These are phyloP conservation scores for Porites australiensis DNA, from an alignment of 64 coral and sea anemone genomes.

Conservation along the genomic window DNA sequence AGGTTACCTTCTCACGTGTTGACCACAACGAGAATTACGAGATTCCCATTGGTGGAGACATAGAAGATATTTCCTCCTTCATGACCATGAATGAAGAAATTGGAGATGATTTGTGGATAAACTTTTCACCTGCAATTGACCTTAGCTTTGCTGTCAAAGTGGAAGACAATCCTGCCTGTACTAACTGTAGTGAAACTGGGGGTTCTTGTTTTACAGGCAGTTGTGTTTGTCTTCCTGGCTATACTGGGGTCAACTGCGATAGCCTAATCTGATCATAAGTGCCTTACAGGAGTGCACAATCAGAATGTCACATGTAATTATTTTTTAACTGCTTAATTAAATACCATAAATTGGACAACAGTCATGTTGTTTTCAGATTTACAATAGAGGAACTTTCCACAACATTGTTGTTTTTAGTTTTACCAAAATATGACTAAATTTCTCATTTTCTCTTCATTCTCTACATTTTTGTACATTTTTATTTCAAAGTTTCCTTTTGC, in stretches of 20 bases:
- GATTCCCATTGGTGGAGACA: constrained; percentile 77
- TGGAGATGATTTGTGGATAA: constrained; percentile 88
- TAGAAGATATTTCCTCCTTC: constrained; percentile 80
- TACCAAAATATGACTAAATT: too few relatives aligned
- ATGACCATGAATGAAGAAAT: constrained; percentile 87
- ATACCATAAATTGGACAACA: too few relatives aligned
- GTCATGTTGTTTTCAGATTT: too few relatives aligned
- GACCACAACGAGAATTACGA: constrained; percentile 68
- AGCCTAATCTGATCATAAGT: too few relatives aligned
- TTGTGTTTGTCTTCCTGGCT: constrained; percentile 82
- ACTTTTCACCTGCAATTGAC: constrained; percentile 87
- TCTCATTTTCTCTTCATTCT: too few relatives aligned
- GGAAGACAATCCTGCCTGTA: constrained; percentile 68
- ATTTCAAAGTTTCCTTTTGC: too few relatives aligned
- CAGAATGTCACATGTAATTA: too few relatives aligned
- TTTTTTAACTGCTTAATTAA: too few relatives aligned
- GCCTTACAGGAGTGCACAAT: too few relatives aligned
- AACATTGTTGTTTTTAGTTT: too few relatives aligned
- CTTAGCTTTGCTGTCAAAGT: constrained; percentile 90
- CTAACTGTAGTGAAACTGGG: constrained; percentile 83
- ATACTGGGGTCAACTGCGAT: constrained; percentile 77
- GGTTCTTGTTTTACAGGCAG: constrained; percentile 86
- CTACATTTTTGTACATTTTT: too few relatives aligned
- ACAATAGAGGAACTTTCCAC: too few relatives aligned
- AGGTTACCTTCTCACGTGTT: constrained; percentile 82